phyloP scores from a whole-genome alignment of 2,797 vertebrate species.

The Crypturellus tataupa region DNA sequence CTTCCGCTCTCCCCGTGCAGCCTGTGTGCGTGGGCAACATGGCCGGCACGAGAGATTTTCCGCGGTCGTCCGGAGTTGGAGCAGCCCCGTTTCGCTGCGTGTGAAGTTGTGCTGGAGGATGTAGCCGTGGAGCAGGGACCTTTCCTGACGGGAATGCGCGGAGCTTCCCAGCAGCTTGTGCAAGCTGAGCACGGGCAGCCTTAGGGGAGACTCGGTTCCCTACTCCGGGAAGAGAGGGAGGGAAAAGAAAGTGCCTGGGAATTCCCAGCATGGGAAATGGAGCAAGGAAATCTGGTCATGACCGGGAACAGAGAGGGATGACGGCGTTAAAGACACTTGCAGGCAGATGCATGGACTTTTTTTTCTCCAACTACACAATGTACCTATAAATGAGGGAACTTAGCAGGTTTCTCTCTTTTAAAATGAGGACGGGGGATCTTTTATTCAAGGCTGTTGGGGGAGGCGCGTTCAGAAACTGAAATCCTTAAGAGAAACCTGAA shows the following conservation, averaged over 20 bases:
- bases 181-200: background rate
- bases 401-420: background rate
- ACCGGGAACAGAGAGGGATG: background rate
- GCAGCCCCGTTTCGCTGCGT: background rate
- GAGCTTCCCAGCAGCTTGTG: background rate
- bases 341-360: background rate
- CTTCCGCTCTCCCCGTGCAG: background rate
- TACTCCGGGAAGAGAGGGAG: background rate
- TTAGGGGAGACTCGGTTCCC: background rate
- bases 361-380: background rate
- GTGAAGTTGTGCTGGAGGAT: background rate
- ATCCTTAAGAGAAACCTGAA: background rate
- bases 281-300: background rate
- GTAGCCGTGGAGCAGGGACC: background rate
- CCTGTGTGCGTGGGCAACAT: background rate
- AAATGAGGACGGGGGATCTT: background rate
- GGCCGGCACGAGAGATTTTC: too few species aligned
- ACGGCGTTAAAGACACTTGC: background rate
- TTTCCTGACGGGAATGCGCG: background rate
- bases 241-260: background rate
- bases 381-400: background rate
- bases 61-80: background rate
- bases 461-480: background rate
- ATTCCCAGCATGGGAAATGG: rapidly evolving
- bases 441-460: background rate